These are phyloP conservation scores for Ataeniobius toweri DNA, from an alignment of 2,797 vertebrate species.

Conservation along the genomic window DNA sequence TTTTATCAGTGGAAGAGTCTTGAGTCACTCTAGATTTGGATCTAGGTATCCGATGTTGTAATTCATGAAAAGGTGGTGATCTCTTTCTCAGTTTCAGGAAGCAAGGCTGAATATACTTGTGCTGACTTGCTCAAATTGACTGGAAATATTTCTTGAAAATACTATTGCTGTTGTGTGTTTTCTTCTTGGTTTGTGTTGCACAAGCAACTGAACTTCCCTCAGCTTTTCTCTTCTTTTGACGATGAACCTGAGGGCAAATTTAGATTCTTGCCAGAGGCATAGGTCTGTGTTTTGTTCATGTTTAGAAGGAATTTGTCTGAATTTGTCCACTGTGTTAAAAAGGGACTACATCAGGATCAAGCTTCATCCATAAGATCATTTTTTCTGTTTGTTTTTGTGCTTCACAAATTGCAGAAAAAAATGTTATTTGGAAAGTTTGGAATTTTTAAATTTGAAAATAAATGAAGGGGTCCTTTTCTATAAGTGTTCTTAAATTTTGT, in stretches of 20 bases:
- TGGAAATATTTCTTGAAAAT: constrained; percentile 1
- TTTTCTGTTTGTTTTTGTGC: no score
- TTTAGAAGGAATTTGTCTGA: not conserved
- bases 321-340: not conserved
- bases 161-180: not conserved
- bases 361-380: no score
- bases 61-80: not conserved
- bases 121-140: not conserved
- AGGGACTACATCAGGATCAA: no score
- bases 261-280: not conserved
- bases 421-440: no score
- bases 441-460: no score
- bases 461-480: no score
- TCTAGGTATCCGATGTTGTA: constrained; percentile 11
- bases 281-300: not conserved
- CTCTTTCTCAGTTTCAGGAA: not conserved
- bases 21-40: constrained; percentile 38
- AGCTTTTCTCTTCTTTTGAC: not conserved
- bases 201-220: not conserved
- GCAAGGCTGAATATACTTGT: not conserved
- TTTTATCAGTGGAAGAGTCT: constrained; percentile 33
- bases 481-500: no score
- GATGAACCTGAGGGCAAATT: not conserved
- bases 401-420: no score
- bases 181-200: constrained; percentile 5